Percentiles rank a stretch among this genome's conserved stretches.
Evolutionary conservation across 2,888 invertebrate species (phyloP).

Genomic region (Rhopalosiphum nymphaeae): DNA sequence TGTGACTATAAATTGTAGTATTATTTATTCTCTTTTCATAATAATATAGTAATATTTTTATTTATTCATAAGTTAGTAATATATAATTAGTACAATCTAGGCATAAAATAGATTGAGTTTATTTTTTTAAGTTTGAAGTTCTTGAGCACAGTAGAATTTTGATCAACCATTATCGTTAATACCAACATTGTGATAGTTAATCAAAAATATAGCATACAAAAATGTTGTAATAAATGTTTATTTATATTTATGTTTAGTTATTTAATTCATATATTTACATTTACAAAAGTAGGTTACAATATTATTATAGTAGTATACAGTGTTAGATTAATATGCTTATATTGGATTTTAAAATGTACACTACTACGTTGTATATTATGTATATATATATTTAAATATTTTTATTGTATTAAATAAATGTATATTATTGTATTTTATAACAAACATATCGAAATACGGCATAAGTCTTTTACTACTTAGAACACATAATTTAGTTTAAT

Average conservation of each 20-base stretch:
- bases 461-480: background rate
- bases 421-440: background rate
- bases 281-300: background rate
- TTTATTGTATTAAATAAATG: background rate
- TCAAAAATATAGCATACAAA: background rate
- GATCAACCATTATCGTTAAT: background rate
- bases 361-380: background rate
- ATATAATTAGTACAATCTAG: background rate
- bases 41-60: background rate
- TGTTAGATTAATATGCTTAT: background rate
- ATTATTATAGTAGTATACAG: background rate
- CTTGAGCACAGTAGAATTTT: background rate
- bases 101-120: background rate
- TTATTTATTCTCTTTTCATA: background rate
- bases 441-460: background rate
- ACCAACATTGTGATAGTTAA: background rate
- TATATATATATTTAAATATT: background rate
- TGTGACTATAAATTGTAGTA: background rate
- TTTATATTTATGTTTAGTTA: background rate
- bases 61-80: background rate
- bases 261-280: background rate
- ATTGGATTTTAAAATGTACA: background rate
- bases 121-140: background rate
- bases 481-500: background rate
- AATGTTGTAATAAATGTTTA: background rate